A percentile compares a stretch with the other conserved stretches of the same genome.
phyloP scores from a whole-genome alignment of 2,797 vertebrate species.

The Falco naumanni region DNA sequence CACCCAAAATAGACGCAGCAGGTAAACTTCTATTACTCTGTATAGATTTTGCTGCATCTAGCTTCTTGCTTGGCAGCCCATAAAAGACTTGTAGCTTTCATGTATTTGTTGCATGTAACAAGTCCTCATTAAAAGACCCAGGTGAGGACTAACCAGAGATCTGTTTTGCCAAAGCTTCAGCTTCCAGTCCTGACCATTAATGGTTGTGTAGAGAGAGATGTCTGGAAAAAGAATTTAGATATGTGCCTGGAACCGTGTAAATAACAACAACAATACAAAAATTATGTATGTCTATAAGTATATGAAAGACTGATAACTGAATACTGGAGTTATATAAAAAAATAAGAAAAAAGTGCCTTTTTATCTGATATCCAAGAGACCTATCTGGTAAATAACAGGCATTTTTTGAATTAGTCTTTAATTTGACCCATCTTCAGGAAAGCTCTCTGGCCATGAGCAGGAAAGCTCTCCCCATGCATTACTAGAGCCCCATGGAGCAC shows the following conservation, averaged over 20 bases:
- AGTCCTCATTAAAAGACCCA: background rate
- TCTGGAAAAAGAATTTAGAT: background rate
- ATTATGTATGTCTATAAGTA: background rate
- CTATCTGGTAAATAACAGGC: background rate
- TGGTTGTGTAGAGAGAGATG: background rate
- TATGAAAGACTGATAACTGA: background rate
- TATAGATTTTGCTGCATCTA: background rate
- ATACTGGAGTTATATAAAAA: background rate
- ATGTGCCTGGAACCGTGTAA: background rate
- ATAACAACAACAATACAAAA: background rate
- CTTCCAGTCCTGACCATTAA: background rate
- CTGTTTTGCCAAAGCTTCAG: background rate
- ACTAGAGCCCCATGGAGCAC: background rate
- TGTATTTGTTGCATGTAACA: background rate
- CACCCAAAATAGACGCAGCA: rapidly evolving
- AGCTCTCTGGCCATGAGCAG: background rate
- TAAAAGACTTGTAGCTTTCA: background rate
- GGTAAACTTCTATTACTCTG: background rate
- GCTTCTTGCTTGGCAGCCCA: background rate
- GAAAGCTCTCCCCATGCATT: background rate
- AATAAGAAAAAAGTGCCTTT: background rate
- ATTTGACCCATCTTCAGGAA: background rate
- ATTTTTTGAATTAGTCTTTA: background rate
- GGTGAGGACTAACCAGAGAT: background rate
- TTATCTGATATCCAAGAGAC: background rate